Evolutionary conservation across 2,888 invertebrate species (phyloP), one percentile per base, ranked within the genome.

Genomic region (Trichogramma dendrolimi): DNA sequence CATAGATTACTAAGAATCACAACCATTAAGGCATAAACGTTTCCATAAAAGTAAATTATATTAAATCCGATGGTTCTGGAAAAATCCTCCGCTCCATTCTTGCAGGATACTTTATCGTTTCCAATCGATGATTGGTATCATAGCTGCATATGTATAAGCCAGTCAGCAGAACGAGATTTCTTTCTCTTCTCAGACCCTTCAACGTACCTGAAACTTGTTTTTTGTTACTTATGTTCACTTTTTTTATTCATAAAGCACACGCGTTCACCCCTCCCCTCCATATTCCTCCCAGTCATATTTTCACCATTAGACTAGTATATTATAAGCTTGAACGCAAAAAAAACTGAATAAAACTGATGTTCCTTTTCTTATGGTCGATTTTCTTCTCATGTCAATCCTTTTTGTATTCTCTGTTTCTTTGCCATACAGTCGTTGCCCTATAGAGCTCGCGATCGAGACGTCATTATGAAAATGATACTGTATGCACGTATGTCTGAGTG

Each of bases 381-480:
- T 27, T 27, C 27, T 27, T 51, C 39, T 14, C 48, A 5, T 27
- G 27, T 27, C 27, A 27, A 27, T 39, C 27, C 27, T 27, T 42
- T 42, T 42, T 57, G 1, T 27, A 5, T 50, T 50, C 27, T 27
- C 7, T 50, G 64, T 66, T 68, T 68, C 69, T 67, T 67, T 67
- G 27, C 27, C 27, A 27, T 27, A 27, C 27, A 27, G 27, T 69
- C 64, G 62, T 63, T 60, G 47, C 63, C 11, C 67, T 61, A 51
- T n/a, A 41, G 51, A 50, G 47, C 51, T 47, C 11, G 51, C 52
- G 65, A 64, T 67, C 67, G 67, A 69, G 67, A 73, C 71, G 70
- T 78, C 70, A 78, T 77, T 78, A 78, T 75, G 77, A 77, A 78
- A 78, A 78, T 78, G 76, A 78, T 77, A 78, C 76, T 72, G 73